Percentiles rank a stretch among this genome's conserved stretches.
These are phyloP conservation scores for Serranus cabrilla DNA, from an alignment of 2,797 vertebrate genomes.

Conservation along the genomic window DNA sequence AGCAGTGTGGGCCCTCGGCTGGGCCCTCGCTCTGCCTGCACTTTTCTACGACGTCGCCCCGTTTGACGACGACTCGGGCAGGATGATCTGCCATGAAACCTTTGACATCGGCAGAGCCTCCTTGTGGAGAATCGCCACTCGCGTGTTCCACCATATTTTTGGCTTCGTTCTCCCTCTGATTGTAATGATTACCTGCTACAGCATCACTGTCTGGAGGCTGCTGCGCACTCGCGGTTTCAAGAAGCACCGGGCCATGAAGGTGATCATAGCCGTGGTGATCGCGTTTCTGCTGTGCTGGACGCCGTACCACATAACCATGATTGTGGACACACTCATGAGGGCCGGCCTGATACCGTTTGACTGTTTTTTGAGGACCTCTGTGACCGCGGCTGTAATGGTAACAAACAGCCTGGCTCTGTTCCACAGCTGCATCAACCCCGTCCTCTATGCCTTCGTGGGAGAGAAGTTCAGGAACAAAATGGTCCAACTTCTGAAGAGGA, in stretches of 20 bases:
- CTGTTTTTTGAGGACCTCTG: conserved; percentile 47
- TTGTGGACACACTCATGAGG: conserved; percentile 77
- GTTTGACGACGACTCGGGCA: rapidly evolving
- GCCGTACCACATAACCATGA: conserved; percentile 77
- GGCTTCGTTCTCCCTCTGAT: conserved; percentile 83
- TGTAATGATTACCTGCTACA: conserved; percentile 84
- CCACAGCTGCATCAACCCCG: conserved; percentile 86
- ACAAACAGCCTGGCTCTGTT: conserved; percentile 78
- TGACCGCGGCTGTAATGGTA: conserved; percentile 57
- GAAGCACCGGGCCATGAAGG: conserved; percentile 86
- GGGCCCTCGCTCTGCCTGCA: conserved; percentile 75
- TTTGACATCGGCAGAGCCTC: conserved; percentile 56
- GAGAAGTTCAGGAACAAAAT: conserved; percentile 84
- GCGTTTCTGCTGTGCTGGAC: conserved; percentile 86
- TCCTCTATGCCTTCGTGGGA: conserved; percentile 86
- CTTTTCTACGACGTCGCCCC: conserved; percentile 52
- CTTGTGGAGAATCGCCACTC: conserved; percentile 68
- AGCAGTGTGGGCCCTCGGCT: conserved; percentile 76
- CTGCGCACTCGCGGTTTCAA: conserved; percentile 80
- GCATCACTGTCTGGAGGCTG: conserved; percentile 76
- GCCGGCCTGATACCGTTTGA: conserved; percentile 18
- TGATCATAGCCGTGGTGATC: conserved; percentile 83
- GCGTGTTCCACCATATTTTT: conserved; percentile 73
- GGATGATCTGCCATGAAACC: conserved; percentile 49
- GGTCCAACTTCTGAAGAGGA: conserved; percentile 61